Conservation (phyloP, 2,888 invertebrate genomes). For the Rhimphoctona megacephalus region DNA sequence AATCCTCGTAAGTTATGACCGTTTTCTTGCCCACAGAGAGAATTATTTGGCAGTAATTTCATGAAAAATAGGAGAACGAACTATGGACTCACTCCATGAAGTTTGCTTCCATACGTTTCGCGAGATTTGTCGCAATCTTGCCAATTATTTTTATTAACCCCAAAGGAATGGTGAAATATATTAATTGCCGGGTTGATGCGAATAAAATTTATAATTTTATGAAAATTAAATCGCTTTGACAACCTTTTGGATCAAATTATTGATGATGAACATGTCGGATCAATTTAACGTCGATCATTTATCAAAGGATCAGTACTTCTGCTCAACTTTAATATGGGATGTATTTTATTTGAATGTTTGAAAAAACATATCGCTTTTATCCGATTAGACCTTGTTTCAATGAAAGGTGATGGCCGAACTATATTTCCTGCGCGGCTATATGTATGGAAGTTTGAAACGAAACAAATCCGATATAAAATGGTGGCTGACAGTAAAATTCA, state of each 20-base stretch:
- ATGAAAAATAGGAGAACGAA: not conserved
- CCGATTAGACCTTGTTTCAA: not conserved
- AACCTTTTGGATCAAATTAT: too few species aligned
- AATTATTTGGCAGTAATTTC: not conserved
- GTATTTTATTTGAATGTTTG: not conserved
- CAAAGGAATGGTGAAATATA: not conserved
- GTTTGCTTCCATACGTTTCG: not conserved
- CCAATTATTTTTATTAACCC: not conserved
- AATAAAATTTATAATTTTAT: not conserved
- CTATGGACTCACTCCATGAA: not conserved
- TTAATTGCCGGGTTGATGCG: too few species aligned
- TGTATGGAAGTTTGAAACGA: not conserved
- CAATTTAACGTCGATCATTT: not conserved
- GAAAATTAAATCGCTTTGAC: not conserved
- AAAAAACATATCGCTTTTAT: not conserved
- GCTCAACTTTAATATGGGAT: not conserved
- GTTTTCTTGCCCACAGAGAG: not conserved
- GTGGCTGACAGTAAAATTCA: conserved; percentile 2
- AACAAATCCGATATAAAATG: conserved; percentile 14
- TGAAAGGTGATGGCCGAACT: conserved; percentile 2
- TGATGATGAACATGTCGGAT: not conserved
- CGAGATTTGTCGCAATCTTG: not conserved
- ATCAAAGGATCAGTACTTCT: not conserved
- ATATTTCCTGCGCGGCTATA: not conserved
- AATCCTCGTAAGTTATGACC: not conserved